phyloP scores from a whole-genome alignment of 2,888 invertebrate species.

The Microctonus brassicae region DNA sequence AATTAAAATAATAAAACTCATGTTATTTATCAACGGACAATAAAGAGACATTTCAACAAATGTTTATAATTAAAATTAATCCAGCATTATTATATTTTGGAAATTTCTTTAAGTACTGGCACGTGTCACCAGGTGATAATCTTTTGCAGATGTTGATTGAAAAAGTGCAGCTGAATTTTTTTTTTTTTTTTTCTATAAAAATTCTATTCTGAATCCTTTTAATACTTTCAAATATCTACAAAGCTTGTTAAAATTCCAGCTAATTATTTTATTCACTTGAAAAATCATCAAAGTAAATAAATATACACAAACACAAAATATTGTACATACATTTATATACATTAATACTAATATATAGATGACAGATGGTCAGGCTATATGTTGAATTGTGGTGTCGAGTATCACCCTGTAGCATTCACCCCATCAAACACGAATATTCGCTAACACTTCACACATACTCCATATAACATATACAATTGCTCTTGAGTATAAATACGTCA shows the following conservation, averaged over 20 bases:
- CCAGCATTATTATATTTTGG: too few relatives aligned
- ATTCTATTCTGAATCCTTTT: not conserved
- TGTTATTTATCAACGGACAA: too few relatives aligned
- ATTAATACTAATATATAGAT: not conserved
- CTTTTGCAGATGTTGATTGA: conserved; percentile 32
- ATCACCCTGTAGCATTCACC: conserved; percentile 1
- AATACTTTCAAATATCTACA: conserved; percentile 30
- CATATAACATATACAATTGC: not conserved
- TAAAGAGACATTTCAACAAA: too few relatives aligned
- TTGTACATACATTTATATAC: too few relatives aligned
- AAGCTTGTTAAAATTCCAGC: conserved; percentile 46
- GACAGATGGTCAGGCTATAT: conserved; percentile 13
- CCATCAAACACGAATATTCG: not conserved
- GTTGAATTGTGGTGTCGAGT: conserved; percentile 16
- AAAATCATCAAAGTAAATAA: not conserved
- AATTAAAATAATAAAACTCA: too few relatives aligned
- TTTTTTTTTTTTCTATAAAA: not conserved
- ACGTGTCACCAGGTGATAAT: conserved; percentile 4
- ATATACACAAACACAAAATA: not conserved
- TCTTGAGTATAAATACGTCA: not conserved
- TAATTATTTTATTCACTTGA: conserved; percentile 50
- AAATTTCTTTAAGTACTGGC: too few relatives aligned
- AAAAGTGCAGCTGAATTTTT: conserved; percentile 44
- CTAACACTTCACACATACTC: not conserved
- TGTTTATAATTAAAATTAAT: too few relatives aligned